Conservation (phyloP, 2,888 invertebrate species). For the Acleris literana region DNA sequence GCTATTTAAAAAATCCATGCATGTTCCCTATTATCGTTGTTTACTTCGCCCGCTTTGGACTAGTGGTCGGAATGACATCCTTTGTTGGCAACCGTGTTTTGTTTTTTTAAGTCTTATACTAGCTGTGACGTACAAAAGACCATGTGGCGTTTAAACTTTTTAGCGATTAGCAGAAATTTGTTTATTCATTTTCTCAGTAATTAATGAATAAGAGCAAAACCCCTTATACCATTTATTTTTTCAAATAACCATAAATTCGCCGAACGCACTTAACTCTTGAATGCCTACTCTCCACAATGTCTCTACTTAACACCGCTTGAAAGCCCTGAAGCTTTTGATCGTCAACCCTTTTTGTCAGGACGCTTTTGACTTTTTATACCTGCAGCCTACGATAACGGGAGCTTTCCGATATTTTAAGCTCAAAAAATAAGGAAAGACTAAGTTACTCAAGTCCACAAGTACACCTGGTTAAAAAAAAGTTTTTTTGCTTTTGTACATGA, state of each 20-base stretch:
- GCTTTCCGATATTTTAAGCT: constrained; percentile 4
- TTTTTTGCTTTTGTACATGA: too few species aligned
- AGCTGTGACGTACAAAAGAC: too few species aligned
- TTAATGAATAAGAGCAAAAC: background rate
- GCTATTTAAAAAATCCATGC: too few species aligned
- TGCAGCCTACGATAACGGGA: constrained; percentile 3
- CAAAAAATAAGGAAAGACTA: background rate
- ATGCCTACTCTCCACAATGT: constrained; percentile 3
- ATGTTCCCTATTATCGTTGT: too few species aligned
- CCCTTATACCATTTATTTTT: background rate
- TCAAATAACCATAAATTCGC: background rate
- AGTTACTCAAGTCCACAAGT: background rate
- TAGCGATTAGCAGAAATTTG: too few species aligned
- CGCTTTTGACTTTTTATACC: constrained; percentile 7
- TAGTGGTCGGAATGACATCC: too few species aligned
- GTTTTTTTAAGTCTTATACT: too few species aligned
- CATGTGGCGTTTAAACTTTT: too few species aligned
- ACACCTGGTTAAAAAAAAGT: too few species aligned
- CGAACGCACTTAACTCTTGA: background rate
- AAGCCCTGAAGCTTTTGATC: constrained; percentile 9
- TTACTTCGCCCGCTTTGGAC: too few species aligned
- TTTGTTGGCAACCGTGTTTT: too few species aligned
- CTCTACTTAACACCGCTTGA: constrained; percentile 9
- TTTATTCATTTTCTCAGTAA: too few species aligned
- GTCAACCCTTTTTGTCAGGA: constrained; percentile 11